phyloP scores from a whole-genome alignment of 2,113 vertebrate genomes.

The Peromyscus californicus region DNA sequence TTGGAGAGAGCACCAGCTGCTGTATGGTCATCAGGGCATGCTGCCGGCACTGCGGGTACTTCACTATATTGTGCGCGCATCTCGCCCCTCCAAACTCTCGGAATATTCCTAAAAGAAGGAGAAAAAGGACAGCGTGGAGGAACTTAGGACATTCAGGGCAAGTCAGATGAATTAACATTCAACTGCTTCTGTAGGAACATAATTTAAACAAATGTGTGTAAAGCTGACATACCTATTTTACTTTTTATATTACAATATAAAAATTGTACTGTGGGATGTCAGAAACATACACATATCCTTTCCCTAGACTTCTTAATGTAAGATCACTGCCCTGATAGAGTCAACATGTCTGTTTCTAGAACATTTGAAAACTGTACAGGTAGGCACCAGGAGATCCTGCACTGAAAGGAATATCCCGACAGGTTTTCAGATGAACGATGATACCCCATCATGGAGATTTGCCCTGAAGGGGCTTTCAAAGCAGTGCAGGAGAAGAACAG shows the following conservation, averaged over 20 bases:
- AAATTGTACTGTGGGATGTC: not conserved
- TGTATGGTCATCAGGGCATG: conserved; percentile 98
- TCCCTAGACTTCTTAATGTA: not conserved
- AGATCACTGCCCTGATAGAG: not conserved
- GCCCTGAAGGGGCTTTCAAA: not conserved
- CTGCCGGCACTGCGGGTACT: conserved; percentile 96
- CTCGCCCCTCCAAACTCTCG: conserved; percentile 97
- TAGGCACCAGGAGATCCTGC: not conserved
- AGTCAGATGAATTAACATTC: not conserved
- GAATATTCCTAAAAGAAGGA: conserved; percentile 91
- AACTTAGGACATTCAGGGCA: not conserved
- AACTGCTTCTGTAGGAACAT: not conserved
- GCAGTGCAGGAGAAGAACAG: not conserved
- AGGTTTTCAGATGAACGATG: conserved; percentile 34
- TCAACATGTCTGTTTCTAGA: not conserved
- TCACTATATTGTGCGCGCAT: conserved; percentile 98
- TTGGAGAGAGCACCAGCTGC: conserved; percentile 96
- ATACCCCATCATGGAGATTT: conserved; percentile 2
- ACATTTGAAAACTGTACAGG: not conserved
- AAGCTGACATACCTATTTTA: not conserved
- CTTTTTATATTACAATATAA: not conserved
- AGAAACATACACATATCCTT: not conserved
- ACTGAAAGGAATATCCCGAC: not conserved
- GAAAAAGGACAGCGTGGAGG: not conserved
- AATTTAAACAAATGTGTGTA: conserved; percentile 9